phyloP scores from a whole-genome alignment of 2,797 vertebrate genomes.

The Halcyon smyrnensis region DNA sequence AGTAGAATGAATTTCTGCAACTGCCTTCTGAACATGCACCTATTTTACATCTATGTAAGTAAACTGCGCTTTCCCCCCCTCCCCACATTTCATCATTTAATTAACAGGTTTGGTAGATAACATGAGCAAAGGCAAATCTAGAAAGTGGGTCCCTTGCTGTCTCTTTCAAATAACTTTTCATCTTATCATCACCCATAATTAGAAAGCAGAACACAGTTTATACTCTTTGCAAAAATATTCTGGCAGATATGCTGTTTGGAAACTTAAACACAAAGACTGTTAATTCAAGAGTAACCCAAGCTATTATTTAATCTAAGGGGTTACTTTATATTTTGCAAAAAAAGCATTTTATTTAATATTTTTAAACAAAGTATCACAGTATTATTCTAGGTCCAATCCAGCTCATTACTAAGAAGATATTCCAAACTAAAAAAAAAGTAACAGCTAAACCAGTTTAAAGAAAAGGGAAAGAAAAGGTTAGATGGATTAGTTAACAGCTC shows the following conservation, averaged over 20 bases:
- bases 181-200: background rate
- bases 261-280: background rate
- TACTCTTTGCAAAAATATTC: constrained; percentile 1
- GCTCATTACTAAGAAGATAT: background rate
- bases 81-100: constrained; percentile 53
- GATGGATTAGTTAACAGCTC: constrained; percentile 71
- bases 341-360: background rate
- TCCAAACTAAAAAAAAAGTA: background rate
- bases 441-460: constrained; percentile 42
- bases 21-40: constrained; percentile 88
- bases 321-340: background rate
- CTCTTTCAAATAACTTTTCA: constrained; percentile 54
- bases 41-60: constrained; percentile 54
- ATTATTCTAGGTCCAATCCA: background rate
- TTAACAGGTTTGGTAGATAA: constrained; percentile 66
- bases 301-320: background rate
- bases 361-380: background rate
- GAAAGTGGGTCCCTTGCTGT: constrained; percentile 79
- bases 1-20: constrained; percentile 86
- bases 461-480: constrained; percentile 74
- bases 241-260: background rate
- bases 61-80: constrained; percentile 28
- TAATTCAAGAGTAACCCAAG: constrained; percentile 45
- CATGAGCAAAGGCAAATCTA: constrained; percentile 89
- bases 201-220: background rate